Percentiles rank a stretch among this genome's conserved stretches.
These are phyloP conservation scores for Papilio protenor DNA, from an alignment of 2,888 invertebrate species.

Conservation along the genomic window DNA sequence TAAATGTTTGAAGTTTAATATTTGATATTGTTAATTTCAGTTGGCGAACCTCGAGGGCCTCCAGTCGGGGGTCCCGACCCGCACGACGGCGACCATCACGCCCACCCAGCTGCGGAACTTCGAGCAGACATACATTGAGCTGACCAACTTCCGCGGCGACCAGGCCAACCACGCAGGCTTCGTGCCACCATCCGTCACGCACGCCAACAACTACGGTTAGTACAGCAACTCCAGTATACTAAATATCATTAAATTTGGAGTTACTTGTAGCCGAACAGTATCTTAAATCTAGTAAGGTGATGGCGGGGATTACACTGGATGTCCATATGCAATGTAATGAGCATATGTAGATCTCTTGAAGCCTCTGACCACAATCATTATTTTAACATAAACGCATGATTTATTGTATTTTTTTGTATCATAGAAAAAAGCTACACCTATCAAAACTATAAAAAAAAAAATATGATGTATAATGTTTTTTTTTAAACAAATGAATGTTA, in stretches of 20 bases:
- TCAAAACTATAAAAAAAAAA: background rate
- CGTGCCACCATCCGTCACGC: conserved; percentile 90
- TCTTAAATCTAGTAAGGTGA: background rate
- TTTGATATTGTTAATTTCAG: conserved; percentile 82
- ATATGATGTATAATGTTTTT: background rate
- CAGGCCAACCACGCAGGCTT: conserved; percentile 95
- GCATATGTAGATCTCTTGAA: background rate
- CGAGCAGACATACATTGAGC: conserved; percentile 95
- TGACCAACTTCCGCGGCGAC: conserved; percentile 91
- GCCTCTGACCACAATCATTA: background rate
- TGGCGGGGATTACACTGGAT: background rate
- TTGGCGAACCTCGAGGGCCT: conserved; percentile 93
- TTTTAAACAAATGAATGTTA: background rate
- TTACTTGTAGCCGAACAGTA: background rate
- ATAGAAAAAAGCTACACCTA: background rate
- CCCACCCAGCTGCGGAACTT: conserved; percentile 96
- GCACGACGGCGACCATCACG: conserved; percentile 96
- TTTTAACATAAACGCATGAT: background rate
- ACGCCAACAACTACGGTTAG: conserved; percentile 81
- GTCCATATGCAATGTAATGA: background rate
- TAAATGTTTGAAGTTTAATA: background rate
- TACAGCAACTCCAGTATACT: conserved; percentile 45
- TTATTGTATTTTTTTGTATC: background rate
- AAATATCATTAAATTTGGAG: background rate
- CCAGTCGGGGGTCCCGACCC: conserved; percentile 95